A percentile compares a stretch with the other conserved stretches of the same genome.
Evolutionary conservation across 1,140 invertebrate species (phyloP).

Genomic region (Pseudobourletiella spinata): DNA sequence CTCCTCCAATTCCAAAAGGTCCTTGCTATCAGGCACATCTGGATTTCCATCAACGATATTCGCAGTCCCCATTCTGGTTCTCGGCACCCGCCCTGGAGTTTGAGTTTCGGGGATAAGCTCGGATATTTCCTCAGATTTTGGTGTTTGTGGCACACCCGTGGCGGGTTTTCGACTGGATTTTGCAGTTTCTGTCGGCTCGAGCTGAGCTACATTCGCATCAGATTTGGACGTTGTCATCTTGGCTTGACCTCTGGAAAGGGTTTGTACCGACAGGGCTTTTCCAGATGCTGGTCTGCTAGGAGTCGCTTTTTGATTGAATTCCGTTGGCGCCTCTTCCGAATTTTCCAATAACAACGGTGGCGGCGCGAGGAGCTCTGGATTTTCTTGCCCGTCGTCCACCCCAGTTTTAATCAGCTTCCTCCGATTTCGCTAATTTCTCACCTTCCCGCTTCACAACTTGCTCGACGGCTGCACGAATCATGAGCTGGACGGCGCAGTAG

Average conservation of each 20-base stretch:
- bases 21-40: not conserved
- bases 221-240: not conserved
- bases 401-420: not conserved
- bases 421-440: not conserved
- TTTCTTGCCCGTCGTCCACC: not conserved
- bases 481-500: slow-evolving; percentile 5
- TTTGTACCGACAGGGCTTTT: too few species aligned
- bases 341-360: too few species aligned
- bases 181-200: not conserved
- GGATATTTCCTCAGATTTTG: not conserved
- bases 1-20: not conserved
- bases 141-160: not conserved
- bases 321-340: too few species aligned
- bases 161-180: not conserved
- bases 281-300: too few species aligned
- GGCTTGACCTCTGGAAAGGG: too few species aligned
- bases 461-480: slow-evolving; percentile 16
- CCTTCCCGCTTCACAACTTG: not conserved
- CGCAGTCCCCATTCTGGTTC: too few species aligned
- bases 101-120: too few species aligned
- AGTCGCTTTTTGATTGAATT: too few species aligned
- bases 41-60: not conserved
- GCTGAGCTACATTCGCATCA: not conserved
- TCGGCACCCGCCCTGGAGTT: too few species aligned
- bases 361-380: not conserved